Conservation (phyloP, 2,113 vertebrate species). For the Gopherus evgoodei region DNA sequence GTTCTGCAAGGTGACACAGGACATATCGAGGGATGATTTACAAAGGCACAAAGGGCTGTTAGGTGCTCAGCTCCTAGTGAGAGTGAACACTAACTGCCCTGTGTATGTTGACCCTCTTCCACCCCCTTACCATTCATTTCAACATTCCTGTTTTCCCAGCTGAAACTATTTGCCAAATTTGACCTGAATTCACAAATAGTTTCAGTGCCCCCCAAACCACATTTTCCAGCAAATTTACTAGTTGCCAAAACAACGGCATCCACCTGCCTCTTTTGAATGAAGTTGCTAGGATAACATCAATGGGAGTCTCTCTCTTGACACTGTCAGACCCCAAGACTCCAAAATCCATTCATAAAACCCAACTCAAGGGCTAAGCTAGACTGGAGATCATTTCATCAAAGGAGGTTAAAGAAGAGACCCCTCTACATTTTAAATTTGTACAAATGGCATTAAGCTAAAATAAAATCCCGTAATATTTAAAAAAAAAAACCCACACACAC, state of each 20-base stretch:
- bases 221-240: not conserved
- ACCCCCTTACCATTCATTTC: not conserved
- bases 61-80: not conserved
- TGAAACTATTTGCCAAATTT: not conserved
- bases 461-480: constrained; percentile 20
- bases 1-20: not conserved
- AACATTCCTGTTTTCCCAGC: not conserved
- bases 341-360: not conserved
- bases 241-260: no score
- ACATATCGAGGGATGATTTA: not conserved
- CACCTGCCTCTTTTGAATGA: not conserved
- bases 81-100: not conserved
- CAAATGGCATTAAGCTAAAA: not conserved
- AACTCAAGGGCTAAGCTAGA: not conserved
- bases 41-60: not conserved
- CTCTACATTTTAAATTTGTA: not conserved
- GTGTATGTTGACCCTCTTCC: not conserved
- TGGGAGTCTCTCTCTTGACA: not conserved
- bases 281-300: not conserved
- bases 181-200: not conserved
- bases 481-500: not conserved
- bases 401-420: not conserved
- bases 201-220: not conserved
- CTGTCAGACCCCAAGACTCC: not conserved
- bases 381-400: not conserved